A percentile compares a stretch with the other conserved stretches of the same genome.
Evolutionary conservation across 2,113 vertebrate species (phyloP).

Genomic region (Micronycteris hirsuta): DNA sequence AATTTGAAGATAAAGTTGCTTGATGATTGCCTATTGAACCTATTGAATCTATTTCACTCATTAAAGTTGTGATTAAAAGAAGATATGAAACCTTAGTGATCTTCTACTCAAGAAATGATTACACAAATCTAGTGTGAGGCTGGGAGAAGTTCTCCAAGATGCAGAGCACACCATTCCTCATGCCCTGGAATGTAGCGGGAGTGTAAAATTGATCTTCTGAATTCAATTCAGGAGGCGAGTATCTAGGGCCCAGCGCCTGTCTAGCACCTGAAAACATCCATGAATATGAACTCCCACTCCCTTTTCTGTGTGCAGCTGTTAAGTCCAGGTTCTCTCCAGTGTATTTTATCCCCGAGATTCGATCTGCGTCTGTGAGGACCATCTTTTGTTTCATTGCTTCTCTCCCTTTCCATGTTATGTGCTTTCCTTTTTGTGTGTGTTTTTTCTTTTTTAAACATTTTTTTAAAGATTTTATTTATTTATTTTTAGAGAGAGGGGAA

Average conservation of each 20-base stretch:
- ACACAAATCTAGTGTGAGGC: not conserved
- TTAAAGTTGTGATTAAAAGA: not conserved
- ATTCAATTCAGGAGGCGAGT: not conserved
- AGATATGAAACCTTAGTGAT: not conserved
- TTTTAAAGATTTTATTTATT: too few species aligned
- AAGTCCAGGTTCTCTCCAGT: not conserved
- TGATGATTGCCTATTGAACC: not conserved
- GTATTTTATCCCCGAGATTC: not conserved
- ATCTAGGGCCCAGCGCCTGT: not conserved
- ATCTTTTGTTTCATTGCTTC: not conserved
- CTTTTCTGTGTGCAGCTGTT: not conserved
- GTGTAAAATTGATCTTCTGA: not conserved
- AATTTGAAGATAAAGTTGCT: not conserved
- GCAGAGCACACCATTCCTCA: not conserved
- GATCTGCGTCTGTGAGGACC: not conserved
- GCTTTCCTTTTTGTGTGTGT: conserved; percentile 56
- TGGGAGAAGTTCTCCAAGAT: not conserved
- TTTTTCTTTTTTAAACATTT: too few species aligned
- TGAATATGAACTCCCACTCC: not conserved
- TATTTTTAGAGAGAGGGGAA: too few species aligned
- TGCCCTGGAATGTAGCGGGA: not conserved
- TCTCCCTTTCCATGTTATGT: conserved; percentile 47
- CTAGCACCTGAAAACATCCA: not conserved
- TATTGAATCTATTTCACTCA: not conserved
- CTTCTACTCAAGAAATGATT: not conserved